Base-by-base conservation (phyloP, 2,113 vertebrate species). In the Riparia riparia region DNA sequence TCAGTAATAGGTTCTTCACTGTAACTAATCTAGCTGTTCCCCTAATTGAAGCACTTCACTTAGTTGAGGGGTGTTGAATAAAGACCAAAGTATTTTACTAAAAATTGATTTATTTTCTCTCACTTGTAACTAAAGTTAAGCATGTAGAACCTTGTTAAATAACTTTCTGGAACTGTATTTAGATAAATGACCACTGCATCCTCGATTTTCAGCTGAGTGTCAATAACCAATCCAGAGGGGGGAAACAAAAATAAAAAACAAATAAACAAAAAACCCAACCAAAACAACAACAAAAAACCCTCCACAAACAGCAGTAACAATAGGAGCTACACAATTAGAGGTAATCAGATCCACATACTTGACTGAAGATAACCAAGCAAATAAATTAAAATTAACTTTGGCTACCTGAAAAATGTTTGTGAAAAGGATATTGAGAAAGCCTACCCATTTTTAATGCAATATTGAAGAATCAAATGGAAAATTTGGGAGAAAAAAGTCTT, bases 191-290 rank as follows among this genome's bases (percentile, higher is more conserved):
- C 4, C 9, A 47, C 17, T 24, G 3, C 1, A 15, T 58, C 7
- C n/a, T 2, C 0, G 45, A 53, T 82, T 77, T 65, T 34, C 15
- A 60, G 4, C 3, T 58, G 12, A 41, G 9, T 69, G 56, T 19
- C 28, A 61, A 5, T 4, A 15, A 24, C 4, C 3, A 54, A 41
- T 6, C 7, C 24, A 20, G 12, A 32, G 22, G 1, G 6, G 13
- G 45, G 44, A 8, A n/a, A 51, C 42, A 72, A 32, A 50, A 4
- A 11, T 37, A 37, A 37, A 37, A 37, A 37, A 37, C 37, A 37
- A 37, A 37, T 37, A 37, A 37, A 37, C 37, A 47, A 45, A 42
- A 25, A 5, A 6, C 21, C 20, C 11, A 57, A n/a, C 12, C 11
- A 19, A 34, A 39, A 71, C 9, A 25, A 34, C 41, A 41, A 41